Conservation (phyloP, 1,140 invertebrate genomes). For the Lethocerus indicus region DNA sequence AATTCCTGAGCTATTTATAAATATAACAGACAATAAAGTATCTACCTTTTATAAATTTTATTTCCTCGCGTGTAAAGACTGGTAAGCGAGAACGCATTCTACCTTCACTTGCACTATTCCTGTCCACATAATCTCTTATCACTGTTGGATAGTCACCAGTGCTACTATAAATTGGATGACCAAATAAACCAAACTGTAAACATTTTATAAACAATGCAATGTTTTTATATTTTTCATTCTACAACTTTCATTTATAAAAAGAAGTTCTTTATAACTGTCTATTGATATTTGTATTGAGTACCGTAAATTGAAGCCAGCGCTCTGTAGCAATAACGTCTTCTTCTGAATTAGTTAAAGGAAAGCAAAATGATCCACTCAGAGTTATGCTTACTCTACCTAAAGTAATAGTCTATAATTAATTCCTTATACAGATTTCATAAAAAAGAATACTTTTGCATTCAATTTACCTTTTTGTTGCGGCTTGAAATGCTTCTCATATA, state of each 20-base stretch:
- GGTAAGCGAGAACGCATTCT: slow-evolving; percentile 35
- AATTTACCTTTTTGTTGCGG: slow-evolving; percentile 34
- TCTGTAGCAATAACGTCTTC: slow-evolving; percentile 29
- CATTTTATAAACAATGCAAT: not conserved
- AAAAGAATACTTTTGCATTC: slow-evolving; percentile 11
- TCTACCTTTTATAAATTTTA: slow-evolving; percentile 32
- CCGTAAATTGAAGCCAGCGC: slow-evolving; percentile 27
- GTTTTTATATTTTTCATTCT: not conserved
- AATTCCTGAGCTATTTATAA: not conserved
- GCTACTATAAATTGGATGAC: slow-evolving; percentile 38
- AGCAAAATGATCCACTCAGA: slow-evolving; percentile 27
- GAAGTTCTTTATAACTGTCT: too few relatives aligned
- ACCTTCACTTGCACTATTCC: slow-evolving; percentile 36
- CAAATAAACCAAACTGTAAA: slow-evolving; percentile 33
- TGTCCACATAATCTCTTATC: slow-evolving; percentile 33
- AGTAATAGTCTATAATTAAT: not conserved
- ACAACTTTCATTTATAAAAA: not conserved
- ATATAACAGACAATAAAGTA: not conserved
- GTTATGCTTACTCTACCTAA: slow-evolving; percentile 31
- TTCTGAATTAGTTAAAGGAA: slow-evolving; percentile 24
- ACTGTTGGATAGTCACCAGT: slow-evolving; percentile 41
- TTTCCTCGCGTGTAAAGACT: slow-evolving; percentile 38
- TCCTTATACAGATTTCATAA: not conserved
- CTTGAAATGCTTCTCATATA: slow-evolving; percentile 44
- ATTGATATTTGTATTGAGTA: too few relatives aligned